Evolutionary conservation across 1,140 invertebrate genomes (phyloP), one percentile per base, ranked within the genome.

Genomic region (Euwallacea similis): DNA sequence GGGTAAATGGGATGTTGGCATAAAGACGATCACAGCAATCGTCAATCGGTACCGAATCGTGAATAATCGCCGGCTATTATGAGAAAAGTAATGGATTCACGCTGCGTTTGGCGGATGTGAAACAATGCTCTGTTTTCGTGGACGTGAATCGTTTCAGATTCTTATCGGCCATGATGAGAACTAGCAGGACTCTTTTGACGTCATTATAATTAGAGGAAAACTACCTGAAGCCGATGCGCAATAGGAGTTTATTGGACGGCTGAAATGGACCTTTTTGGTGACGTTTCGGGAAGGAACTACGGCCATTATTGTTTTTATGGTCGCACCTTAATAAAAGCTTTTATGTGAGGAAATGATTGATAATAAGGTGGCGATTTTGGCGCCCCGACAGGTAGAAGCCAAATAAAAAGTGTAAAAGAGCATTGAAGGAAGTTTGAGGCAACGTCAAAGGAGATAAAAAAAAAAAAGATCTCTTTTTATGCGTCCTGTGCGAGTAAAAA

Each of bases 91-190:
- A 59, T 41, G 56, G 33, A 21, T 41, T 59, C 56, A 59, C 56
- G 56, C 56, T 59, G 56, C 56, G 56, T 59, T 59, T 59, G 4
- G 56, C 56, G 21, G 56, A 59, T 59, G 33, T 59, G 56, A 59
- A 59, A 59, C 56, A 59, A 59, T 59, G 33, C 21, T 59, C 56
- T 59, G 33, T 59, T 59, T 59, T 59, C 33, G 16, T 59, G 8
- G 21, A 59, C 33, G 33, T 59, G 15, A 42, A 59, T 59, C 56
- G 33, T 59, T 59, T 42, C 41, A 59, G 56, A 59, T 59, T 8
- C n/a, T 59, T 59, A 59, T 59, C 56, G 46, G 46, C 13, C 13
- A 10, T 50, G 9, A 0, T 0, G 46, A 13, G 46, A 13, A 13
- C 46, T 50, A 50, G 46, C 46, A 50, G 13, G 13, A 50, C 46